Percentiles rank a stretch among this genome's conserved stretches.
Conservation (phyloP, 2,113 vertebrate genomes). For the Misgurnus anguillicaudatus region DNA sequence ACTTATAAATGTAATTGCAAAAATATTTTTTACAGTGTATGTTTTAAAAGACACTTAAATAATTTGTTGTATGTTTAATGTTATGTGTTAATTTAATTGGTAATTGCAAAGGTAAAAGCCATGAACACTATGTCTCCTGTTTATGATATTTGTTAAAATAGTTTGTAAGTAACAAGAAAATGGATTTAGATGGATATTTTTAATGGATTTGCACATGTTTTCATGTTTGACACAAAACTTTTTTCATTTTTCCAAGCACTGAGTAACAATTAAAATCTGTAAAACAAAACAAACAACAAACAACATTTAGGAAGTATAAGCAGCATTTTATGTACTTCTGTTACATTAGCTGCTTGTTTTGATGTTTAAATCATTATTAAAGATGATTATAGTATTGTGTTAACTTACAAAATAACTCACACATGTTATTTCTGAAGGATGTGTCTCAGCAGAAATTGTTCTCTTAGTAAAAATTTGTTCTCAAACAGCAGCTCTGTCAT, state of each 20-base stretch:
- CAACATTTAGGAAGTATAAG: no score
- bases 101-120: background rate
- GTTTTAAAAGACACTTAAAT: background rate
- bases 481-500: slow-evolving; percentile 13
- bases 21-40: no score
- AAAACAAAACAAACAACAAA: no score
- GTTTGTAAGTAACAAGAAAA: background rate
- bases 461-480: background rate
- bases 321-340: no score
- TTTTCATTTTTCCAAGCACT: no score
- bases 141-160: slow-evolving; percentile 1
- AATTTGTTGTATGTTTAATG: background rate
- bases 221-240: no score
- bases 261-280: no score
- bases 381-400: no score
- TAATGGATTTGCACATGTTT: no score
- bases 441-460: background rate
- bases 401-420: background rate
- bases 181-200: background rate
- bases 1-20: no score
- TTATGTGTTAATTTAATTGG: slow-evolving; percentile 1
- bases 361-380: background rate
- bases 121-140: background rate
- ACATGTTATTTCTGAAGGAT: background rate
- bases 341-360: background rate